Base-by-base conservation (phyloP, 35 echinoderm and acorn worm species). In the Apostichopus californicus region DNA sequence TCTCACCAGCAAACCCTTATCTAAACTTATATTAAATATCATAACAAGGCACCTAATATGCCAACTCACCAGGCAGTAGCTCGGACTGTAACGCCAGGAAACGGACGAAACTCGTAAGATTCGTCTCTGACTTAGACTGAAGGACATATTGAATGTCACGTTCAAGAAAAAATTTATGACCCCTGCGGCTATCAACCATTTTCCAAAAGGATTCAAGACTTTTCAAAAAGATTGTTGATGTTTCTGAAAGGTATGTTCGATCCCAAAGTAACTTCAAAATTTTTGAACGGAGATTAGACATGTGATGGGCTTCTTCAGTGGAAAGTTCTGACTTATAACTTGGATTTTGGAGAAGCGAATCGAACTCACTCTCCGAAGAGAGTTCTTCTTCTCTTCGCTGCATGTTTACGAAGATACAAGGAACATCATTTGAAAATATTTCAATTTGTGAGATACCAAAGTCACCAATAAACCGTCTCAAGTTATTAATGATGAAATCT, bases 171-270 rank as follows among this genome's bases (percentile, higher is more conserved):
- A n/a, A 21, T 85, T 85, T 58, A 12, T 85, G 81, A 59, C 57
- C 81, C 17, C 17, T 20, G 20, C 15, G 18, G 17, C 21, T 54
- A 23, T 85, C 54, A 5, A 21, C 17, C 81, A 85, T 85, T 59
- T 59, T 85, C 81, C 81, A 85, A 85, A 85, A 85, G 55, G 57
- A 85, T 56, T 85, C 81, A 85, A 55, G 54, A 85, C 57, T 22
- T 85, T 13, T 59, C 15, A 85, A 61, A 59, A 58, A 85, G 6
- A 22, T 56, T 8, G n/a, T 20, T 58, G 55, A 23, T 15, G n/a
- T 54, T 12, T 17, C 18, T 58, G 11, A n/a, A 25, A 85, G 21
- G 55, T 58, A 85, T 58, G 0, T 85, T 6, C 58, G 81, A 56
- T 85, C 81, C 55, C 56, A 85, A 58, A 85, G 17, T 24, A 85